Evolutionary conservation across 2,888 invertebrate species (phyloP).

Genomic region (Conomelus anceps): DNA sequence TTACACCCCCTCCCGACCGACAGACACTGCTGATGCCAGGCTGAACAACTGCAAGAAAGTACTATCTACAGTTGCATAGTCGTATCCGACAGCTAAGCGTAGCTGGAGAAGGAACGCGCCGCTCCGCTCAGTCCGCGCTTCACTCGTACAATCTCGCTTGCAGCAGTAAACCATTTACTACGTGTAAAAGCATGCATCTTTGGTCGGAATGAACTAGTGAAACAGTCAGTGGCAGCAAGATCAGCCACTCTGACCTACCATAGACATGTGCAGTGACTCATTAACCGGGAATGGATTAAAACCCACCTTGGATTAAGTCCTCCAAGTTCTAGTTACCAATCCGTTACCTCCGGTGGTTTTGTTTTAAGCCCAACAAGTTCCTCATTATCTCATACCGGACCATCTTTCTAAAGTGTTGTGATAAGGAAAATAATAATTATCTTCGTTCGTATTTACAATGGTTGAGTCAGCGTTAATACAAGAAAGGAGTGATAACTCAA

Average conservation of each 20-base stretch:
- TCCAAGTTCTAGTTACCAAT: background rate
- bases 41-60: background rate
- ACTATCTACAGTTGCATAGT: too few relatives aligned
- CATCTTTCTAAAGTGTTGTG: background rate
- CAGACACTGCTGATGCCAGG: background rate
- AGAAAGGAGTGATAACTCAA: background rate
- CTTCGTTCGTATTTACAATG: too few relatives aligned
- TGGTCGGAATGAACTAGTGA: background rate
- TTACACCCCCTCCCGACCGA: background rate
- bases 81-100: too few relatives aligned
- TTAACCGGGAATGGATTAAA: background rate
- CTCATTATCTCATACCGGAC: background rate
- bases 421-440: background rate
- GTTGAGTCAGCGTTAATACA: background rate
- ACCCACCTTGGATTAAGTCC: background rate
- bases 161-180: too few relatives aligned
- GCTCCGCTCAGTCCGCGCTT: too few relatives aligned
- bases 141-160: background rate
- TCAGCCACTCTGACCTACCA: background rate
- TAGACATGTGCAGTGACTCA: background rate
- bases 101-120: background rate
- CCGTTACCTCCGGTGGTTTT: background rate
- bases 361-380: background rate
- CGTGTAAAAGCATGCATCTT: background rate
- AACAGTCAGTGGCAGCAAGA: background rate